Evolutionary conservation across 64 coral and sea anemone genomes (phyloP), one percentile per base, ranked within the genome.

Genomic region (Dendrophyllia cribrosa): DNA sequence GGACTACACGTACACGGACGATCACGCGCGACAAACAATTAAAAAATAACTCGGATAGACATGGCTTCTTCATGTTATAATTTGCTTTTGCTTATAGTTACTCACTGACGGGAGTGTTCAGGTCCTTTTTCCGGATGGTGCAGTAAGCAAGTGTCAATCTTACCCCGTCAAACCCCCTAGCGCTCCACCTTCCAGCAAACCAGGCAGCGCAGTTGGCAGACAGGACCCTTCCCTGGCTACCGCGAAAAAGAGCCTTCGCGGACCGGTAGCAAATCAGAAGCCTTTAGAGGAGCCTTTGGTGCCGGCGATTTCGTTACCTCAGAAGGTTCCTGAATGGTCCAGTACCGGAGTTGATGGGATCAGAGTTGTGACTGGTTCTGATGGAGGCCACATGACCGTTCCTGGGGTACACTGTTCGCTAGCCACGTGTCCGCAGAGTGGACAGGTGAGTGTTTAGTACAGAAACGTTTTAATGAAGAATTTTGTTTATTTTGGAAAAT

Each of bases 51-150:
- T 34, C 5, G 6, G 7, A 12, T 12, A 56, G 3, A 56, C 53
- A 12, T 13, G 4, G 0, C 3, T 49, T 2, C 49, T 49, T 50
- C 20, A 51, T 51, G 8, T 44, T 5, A 63, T 3, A 61, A 43
- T 51, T 13, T 9, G 50, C 20, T 20, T 20, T 84, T 78, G 19
- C 20, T 45, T 87, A 1, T 53, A 99, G 97, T 66, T 93, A 6
- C 78, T 96, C 74, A 86, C 55, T 14, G 86, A 90, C 75, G 91
- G 87, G 13, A 85, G 91, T 72, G 76, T 99, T 14, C 73, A 99
- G 75, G 91, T 99, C 19, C 91, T 99, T n/a, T 91, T 96, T 86
- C 91, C 97, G 9, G 91, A 94, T 73, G 97, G 97, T 17, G 91
- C 91, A 11, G 56, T 79, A 48, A 98, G 96, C 50, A 93, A 66